These are phyloP conservation scores for Lycopodina hypogea DNA, from an alignment of 37 sponge, comb jelly and placozoan species.

Conservation along the genomic window DNA sequence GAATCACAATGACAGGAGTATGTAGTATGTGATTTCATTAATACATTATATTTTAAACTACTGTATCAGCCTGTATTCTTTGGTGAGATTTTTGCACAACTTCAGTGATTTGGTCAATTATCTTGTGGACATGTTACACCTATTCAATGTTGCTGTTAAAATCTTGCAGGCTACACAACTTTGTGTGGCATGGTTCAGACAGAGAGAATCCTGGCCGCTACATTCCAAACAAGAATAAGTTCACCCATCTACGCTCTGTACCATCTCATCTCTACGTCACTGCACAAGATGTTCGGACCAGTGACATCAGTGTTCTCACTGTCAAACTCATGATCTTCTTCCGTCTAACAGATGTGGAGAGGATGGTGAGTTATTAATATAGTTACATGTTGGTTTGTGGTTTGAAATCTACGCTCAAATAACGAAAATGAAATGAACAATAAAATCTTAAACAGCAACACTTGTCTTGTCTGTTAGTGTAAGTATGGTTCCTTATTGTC, in stretches of 20 bases:
- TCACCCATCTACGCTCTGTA: conserved; percentile 57
- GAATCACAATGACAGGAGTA: too few relatives aligned
- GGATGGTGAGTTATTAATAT: conserved; percentile 46
- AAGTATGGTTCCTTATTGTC: too few relatives aligned
- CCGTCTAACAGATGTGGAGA: conserved; percentile 59
- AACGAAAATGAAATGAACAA: too few relatives aligned
- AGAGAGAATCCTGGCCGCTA: conserved; percentile 32
- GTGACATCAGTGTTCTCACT: conserved; percentile 66
- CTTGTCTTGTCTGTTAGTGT: too few relatives aligned
- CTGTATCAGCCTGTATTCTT: too few relatives aligned
- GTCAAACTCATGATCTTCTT: conserved; percentile 87
- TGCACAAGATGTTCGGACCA: conserved; percentile 73
- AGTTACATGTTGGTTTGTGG: background rate
- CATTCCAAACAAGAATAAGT: conserved; percentile 50
- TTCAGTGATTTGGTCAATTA: too few relatives aligned
- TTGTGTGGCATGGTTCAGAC: conserved; percentile 81
- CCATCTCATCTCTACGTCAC: conserved; percentile 67
- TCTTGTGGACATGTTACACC: background rate
- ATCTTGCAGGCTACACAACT: conserved; percentile 69
- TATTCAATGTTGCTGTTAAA: background rate
- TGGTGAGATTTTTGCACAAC: too few relatives aligned
- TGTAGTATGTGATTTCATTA: too few relatives aligned
- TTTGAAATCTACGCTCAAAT: too few relatives aligned
- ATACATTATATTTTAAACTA: too few relatives aligned
- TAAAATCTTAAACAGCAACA: too few relatives aligned